Percentiles rank a stretch among this genome's conserved stretches.
Conservation (phyloP, 2,113 vertebrate species). For the Todiramphus saurophagus region DNA sequence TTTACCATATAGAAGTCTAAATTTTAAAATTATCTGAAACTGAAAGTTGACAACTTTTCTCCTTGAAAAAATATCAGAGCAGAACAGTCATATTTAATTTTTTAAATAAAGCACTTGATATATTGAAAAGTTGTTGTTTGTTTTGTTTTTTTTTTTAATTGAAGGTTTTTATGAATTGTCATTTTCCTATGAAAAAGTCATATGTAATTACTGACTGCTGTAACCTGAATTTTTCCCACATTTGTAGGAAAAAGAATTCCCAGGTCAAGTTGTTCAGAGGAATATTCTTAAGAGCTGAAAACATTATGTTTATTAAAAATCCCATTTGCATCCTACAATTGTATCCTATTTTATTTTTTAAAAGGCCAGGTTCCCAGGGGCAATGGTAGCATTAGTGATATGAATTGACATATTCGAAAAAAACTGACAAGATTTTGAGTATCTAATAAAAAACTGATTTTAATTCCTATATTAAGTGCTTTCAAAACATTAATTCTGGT, state of each 20-base stretch:
- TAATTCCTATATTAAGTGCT: background rate
- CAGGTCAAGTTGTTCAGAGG: background rate
- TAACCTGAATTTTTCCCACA: background rate
- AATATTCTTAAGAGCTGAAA: background rate
- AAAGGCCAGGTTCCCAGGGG: background rate
- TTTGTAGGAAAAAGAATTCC: background rate
- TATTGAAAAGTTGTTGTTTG: background rate
- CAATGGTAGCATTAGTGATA: background rate
- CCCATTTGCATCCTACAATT: background rate
- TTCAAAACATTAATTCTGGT: background rate
- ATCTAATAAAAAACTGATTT: background rate
- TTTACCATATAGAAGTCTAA: background rate
- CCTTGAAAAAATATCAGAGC: background rate
- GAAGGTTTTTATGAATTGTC: rapidly evolving
- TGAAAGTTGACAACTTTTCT: background rate
- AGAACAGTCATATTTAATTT: background rate
- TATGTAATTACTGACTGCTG: background rate
- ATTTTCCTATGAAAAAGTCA: background rate
- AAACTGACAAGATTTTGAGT: background rate
- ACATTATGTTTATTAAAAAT: background rate
- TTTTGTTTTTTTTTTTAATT: background rate
- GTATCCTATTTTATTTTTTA: background rate
- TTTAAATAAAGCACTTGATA: background rate
- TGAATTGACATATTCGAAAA: background rate
- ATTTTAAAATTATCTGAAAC: background rate